Evolutionary conservation across 2,888 invertebrate genomes (phyloP), one percentile per base, ranked within the genome.

Genomic region (Zaprionus lineosus): DNA sequence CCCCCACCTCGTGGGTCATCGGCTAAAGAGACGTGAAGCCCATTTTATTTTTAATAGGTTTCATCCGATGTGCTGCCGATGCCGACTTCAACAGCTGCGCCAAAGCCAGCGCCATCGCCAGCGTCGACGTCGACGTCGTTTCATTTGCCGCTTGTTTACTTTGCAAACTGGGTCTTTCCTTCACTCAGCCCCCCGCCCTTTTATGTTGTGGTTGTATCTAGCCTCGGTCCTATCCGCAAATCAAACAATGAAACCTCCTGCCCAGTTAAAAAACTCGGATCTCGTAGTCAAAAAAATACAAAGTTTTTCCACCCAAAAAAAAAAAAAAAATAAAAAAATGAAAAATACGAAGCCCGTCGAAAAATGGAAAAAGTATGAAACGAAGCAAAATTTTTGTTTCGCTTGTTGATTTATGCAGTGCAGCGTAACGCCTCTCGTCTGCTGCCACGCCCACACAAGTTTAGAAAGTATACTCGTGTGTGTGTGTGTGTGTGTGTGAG

Each of bases 1-100:
- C n/a, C 18, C 11, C 15, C 15, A 9, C 26, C 7, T 2, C 11
- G 0, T 15, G 41, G 31, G 16, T 26, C 26, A 12, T 21, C 18
- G 28, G 31, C 28, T 29, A 29, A 52, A 31, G 59, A 33, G 39
- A 39, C 51, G 55, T 50, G 61, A 15, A 64, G 63, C 44, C 53
- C 70, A 62, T 81, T 81, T 77, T 65, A 84, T 70, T 84, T 79
- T 84, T 81, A 79, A 79, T 84, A 79, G 81, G 81, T 78, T 84
- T 53, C 76, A 77, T 77, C 50, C 76, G 47, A 53, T 57, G 62
- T 41, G 41, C 31, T 15, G 48, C 37, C 37, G 8, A 6, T 56
- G 26, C 12, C 21, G 43, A 15, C n/a, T n/a, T n/a, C n/a, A n/a
- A n/a, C n/a, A n/a, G n/a, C n/a, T n/a, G n/a, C n/a, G n/a, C n/a